Base-by-base conservation (phyloP, 1,140 invertebrate genomes). In the Drosophila rufa region DNA sequence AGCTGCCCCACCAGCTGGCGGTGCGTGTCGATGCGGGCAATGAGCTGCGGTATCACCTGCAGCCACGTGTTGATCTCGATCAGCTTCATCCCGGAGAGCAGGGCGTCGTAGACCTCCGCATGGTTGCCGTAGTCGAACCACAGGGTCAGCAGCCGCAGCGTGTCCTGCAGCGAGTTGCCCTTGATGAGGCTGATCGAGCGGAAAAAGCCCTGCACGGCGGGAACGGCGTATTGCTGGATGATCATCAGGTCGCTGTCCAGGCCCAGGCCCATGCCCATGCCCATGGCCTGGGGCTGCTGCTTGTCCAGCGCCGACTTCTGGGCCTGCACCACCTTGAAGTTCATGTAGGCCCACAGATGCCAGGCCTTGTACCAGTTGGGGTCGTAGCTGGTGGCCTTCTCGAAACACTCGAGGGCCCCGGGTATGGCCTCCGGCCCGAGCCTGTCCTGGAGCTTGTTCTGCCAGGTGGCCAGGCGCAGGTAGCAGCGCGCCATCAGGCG, bases 61-160 rank as follows among this genome's bases (percentile, higher is more conserved):
- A 99, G 94, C 99, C 99, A 99, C 12, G 98, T 99, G 84, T 99
- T 98, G 64, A 99, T 98, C 84, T 99, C 97, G 36, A 99, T 98
- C 1, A 96, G 95, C 75, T 97, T 96, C 47, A 99, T 96, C 1
- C 98, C 98, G 76, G 99, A 98, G 1, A 96, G 95, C 17, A 99
- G 95, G 0, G 98, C 98, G 64, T 99, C 97, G 90, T 99, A 97
- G 0, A 99, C 98, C 91, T 98, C 97, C 0, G 96, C 95, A 94
- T 97, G 96, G 71, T 99, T 97, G 0, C 98, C 98, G 87, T 98
- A 98, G 86, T 99, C 98, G 91, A 99, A 99, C 97, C 98, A 99
- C 0, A 99, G 93, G 0, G 98, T 99, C 8, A 99, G 92, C 5
- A 99, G 93, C 19, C 99, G 95, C 6, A 99, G 93, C 0, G 99